These are phyloP conservation scores for Polyodon spathula DNA, from an alignment of 2,113 vertebrate genomes.

Conservation along the genomic window DNA sequence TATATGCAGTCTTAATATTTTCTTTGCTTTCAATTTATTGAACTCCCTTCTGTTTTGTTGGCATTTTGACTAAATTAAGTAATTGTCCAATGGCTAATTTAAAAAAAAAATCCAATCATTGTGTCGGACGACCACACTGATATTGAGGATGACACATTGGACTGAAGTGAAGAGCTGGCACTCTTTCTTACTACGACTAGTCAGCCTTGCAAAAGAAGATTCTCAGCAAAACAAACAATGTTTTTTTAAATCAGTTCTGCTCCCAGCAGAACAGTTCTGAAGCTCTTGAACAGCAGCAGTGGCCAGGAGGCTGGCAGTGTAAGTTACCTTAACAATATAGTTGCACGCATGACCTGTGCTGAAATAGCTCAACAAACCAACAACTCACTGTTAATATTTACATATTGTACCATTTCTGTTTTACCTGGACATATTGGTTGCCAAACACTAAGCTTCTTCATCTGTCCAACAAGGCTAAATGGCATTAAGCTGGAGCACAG, in stretches of 20 bases:
- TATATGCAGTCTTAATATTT: conserved; percentile 44
- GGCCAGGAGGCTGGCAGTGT: conserved; percentile 61
- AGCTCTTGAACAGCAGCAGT: conserved; percentile 43
- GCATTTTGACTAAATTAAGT: conserved; percentile 51
- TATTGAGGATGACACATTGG: conserved; percentile 55
- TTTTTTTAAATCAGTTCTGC: conserved; percentile 55
- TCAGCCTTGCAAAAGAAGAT: conserved; percentile 42
- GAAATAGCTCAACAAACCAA: conserved; percentile 50
- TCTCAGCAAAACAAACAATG: conserved; percentile 53
- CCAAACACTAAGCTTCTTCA: conserved; percentile 15
- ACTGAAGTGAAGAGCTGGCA: conserved; percentile 28
- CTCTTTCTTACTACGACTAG: background rate
- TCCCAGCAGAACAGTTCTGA: conserved; percentile 63
- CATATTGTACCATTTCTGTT: conserved; percentile 36
- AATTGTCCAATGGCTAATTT: conserved; percentile 43
- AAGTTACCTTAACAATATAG: conserved; percentile 60
- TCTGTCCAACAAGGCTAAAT: background rate
- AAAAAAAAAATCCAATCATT: conserved; percentile 47
- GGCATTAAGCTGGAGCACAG: conserved; percentile 1
- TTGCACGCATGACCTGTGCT: conserved; percentile 52
- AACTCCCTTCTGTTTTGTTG: conserved; percentile 40
- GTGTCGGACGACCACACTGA: conserved; percentile 42
- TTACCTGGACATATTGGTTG: conserved; percentile 40
- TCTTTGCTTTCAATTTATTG: conserved; percentile 44
- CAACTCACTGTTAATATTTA: conserved; percentile 43